Evolutionary conservation across 2,888 invertebrate genomes (phyloP), one percentile per base, ranked within the genome.

Genomic region (Coelogynopora nodosa): DNA sequence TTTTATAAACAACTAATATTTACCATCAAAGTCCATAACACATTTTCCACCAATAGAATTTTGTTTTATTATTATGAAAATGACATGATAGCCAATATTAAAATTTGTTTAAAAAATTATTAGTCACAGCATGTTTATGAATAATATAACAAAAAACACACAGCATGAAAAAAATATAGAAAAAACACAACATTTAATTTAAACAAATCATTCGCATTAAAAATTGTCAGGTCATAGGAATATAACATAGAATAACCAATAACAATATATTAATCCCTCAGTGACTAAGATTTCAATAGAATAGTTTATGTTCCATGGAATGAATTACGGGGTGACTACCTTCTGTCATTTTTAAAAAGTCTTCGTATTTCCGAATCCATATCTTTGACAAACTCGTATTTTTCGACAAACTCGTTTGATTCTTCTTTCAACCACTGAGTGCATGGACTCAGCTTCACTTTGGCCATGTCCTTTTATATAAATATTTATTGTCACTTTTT

Each of bases 351-450:
- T 74, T 74, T 74, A 74, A 23, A 5, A 74, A 74, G 74, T 74
- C 74, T 74, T 74, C 74, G 23, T 74, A 74, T 74, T 74, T 74
- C 5, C 27, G 23, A 74, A 23, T 23, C 5, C 18, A 74, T 74
- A 74, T 10, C 74, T 74, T 74, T 74, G 74, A 26, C 74, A n/a
- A 26, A 26, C 18, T 74, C 74, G 23, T n/a, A 74, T 74, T 27
- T 26, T 31, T 82, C 82, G 30, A 26, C 31, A n/a, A 31, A 31
- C 13, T 82, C 82, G n/a, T 31, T 29, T 31, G 31, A 82, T 29
- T 31, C 30, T 31, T 82, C 82, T 82, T 31, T 82, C 82, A 82
- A 82, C 82, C 29, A 30, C 29, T 31, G 82, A 82, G 82, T 82
- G 23, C 30, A 82, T 31, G 31, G 82, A 82, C 5, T 82, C 82